Percentiles rank a stretch among this genome's conserved stretches.
phyloP scores from a whole-genome alignment of 2,797 vertebrate genomes.

The Serranus cabrilla region DNA sequence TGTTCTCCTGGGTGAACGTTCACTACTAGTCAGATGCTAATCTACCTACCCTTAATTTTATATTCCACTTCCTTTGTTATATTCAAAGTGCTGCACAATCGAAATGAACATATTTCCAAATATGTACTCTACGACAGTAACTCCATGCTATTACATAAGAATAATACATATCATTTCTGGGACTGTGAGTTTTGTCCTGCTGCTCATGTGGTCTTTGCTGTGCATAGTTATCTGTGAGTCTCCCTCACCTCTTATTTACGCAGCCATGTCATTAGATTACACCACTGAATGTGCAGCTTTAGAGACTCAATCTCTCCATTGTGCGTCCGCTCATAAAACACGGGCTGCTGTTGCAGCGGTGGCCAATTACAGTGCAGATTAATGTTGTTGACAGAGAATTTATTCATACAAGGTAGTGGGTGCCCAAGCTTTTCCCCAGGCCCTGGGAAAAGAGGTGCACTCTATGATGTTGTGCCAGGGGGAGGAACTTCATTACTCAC shows the following conservation, averaged over 20 bases:
- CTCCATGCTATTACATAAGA: constrained; percentile 22
- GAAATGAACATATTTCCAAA: background rate
- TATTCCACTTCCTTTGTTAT: too few species aligned
- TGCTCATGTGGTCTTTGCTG: constrained; percentile 33
- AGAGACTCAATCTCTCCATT: constrained; percentile 71
- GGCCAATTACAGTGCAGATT: constrained; percentile 79
- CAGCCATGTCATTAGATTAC: constrained; percentile 75
- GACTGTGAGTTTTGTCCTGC: constrained; percentile 14
- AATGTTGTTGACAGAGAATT: constrained; percentile 79
- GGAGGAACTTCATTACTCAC: constrained; percentile 70
- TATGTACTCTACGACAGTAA: background rate
- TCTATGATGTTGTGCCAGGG: constrained; percentile 71
- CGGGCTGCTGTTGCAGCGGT: constrained; percentile 58
- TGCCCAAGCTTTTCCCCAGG: constrained; percentile 63
- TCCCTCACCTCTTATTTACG: constrained; percentile 64
- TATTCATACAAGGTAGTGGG: constrained; percentile 74
- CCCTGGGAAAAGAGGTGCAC: constrained; percentile 55
- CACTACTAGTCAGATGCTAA: background rate
- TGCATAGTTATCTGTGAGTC: constrained; percentile 29
- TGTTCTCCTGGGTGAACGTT: too few species aligned
- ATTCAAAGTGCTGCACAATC: constrained; percentile 2
- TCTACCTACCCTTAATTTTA: background rate
- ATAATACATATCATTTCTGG: constrained; percentile 12
- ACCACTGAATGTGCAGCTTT: constrained; percentile 65
- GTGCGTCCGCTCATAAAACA: constrained; percentile 70